Conservation (phyloP, 1,140 invertebrate species). For the Goniozus legneri region DNA sequence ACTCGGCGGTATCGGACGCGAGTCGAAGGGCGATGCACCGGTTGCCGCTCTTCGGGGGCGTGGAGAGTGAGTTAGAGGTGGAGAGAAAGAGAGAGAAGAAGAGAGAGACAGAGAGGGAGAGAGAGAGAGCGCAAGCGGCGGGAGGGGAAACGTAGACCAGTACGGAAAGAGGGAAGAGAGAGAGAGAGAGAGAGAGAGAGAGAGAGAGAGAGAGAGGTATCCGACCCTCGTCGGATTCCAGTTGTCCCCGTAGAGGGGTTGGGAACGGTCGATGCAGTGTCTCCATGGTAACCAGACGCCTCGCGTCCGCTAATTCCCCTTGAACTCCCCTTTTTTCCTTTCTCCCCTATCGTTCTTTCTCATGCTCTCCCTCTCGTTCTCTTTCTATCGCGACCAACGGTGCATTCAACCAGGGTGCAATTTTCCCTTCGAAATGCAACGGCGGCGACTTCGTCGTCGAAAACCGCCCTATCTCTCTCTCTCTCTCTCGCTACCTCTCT, state of each 20-base stretch:
- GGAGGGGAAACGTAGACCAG: no score
- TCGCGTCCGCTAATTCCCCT: constrained; percentile 43
- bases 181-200: background rate
- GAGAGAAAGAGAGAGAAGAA: background rate
- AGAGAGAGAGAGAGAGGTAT: constrained; percentile 4
- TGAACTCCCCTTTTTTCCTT: no score
- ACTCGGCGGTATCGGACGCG: no score
- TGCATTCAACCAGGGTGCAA: constrained; percentile 45
- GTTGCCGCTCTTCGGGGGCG: constrained; percentile 26
- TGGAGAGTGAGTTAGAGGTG: background rate
- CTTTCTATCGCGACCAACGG: constrained; percentile 29
- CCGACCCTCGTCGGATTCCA: constrained; percentile 39
- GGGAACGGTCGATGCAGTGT: constrained; percentile 52
- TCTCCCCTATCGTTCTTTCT: no score
- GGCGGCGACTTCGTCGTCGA: constrained; percentile 10
- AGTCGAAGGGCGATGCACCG: constrained; percentile 35
- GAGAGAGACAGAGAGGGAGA: constrained; percentile 3
- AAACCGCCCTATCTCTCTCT: no score
- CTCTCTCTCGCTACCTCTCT: constrained; percentile 15
- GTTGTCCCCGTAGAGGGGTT: constrained; percentile 39
- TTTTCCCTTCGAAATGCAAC: constrained; percentile 21
- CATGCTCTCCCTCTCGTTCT: background rate
- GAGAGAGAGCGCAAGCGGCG: constrained; percentile 7
- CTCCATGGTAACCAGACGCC: constrained; percentile 52
- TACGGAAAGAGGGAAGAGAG: background rate